Conservation (phyloP, 1,140 invertebrate genomes). For the Littorina saxatilis region DNA sequence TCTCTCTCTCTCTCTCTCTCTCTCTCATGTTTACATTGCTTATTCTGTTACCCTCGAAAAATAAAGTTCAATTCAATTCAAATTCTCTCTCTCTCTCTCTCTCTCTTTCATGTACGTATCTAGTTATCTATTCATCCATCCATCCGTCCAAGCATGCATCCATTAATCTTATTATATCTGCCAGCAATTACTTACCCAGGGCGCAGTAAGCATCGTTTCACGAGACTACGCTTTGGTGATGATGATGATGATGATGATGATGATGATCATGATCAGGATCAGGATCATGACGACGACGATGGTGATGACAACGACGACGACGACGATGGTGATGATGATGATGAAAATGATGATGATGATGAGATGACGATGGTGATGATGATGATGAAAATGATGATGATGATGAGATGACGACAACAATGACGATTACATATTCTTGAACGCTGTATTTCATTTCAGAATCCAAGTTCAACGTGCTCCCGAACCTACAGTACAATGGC, state of each 20-base stretch:
- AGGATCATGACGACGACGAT: too few species aligned
- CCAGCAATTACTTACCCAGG: too few species aligned
- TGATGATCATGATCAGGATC: too few species aligned
- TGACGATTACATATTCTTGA: background rate
- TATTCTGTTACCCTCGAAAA: too few species aligned
- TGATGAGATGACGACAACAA: background rate
- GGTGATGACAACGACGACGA: conserved; percentile 38
- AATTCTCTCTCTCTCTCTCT: too few species aligned
- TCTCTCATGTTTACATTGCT: too few species aligned
- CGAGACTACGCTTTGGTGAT: too few species aligned
- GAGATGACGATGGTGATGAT: conserved; percentile 47
- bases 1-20: background rate
- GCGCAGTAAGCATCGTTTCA: too few species aligned
- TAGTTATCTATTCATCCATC: too few species aligned
- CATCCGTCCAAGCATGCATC: background rate
- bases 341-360: conserved; percentile 39
- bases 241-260: conserved; percentile 38
- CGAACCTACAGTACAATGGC: background rate
- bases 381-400: conserved; percentile 15
- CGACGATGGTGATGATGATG: conserved; percentile 41
- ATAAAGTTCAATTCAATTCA: too few species aligned
- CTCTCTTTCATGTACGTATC: too few species aligned
- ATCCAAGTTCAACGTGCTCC: background rate
- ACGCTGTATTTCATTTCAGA: background rate
- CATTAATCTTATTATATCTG: background rate